Evolutionary conservation across 2,888 invertebrate genomes (phyloP), one percentile per base, ranked within the genome.

Genomic region (Eurois occulta): DNA sequence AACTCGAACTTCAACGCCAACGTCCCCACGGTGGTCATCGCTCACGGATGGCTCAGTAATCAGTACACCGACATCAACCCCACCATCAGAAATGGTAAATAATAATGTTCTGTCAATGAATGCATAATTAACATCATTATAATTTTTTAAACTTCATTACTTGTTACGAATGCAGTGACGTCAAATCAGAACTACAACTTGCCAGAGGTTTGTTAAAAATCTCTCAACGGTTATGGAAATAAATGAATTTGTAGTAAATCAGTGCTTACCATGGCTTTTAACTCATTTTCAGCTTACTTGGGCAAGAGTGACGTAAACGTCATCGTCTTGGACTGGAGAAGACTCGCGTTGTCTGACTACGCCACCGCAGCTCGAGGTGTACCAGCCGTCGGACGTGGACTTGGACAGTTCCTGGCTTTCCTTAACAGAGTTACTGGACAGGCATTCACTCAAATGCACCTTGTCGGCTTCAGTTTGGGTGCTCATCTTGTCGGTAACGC

Each of bases 381-480:
- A 6, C 93, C 95, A 11, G 90, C 87, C 0, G 91, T 94, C 0
- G 95, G 95, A 0, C 90, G 90, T 32, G 92, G 91, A 4, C 86
- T 95, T 0, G 96, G 95, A n/a, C 87, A 89, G 62, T 95, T 96
- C 85, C 70, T 96, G 48, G 83, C 86, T 28, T 94, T 93, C 88
- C 76, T 94, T 0, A 87, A 89, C 75, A 28, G 62, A 3, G 87
- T 83, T 1, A 91, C 92, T 62, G 94, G 94, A 0, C 90, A 92
- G 0, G 77, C 87, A 0, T 85, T 89, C 41, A 81, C 85, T 35
- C 83, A 89, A 69, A 90, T 95, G 83, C 96, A 96, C 78, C 74
- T 96, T 8, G 88, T 95, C 4, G 96, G 96, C 10, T 94, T 95
- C 88, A 95, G 95, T 84, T 91, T 96, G 68, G 96, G 96, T 1